These are phyloP conservation scores for Alouatta palliata DNA, from an alignment of 2,113 vertebrate genomes.

Conservation along the genomic window DNA sequence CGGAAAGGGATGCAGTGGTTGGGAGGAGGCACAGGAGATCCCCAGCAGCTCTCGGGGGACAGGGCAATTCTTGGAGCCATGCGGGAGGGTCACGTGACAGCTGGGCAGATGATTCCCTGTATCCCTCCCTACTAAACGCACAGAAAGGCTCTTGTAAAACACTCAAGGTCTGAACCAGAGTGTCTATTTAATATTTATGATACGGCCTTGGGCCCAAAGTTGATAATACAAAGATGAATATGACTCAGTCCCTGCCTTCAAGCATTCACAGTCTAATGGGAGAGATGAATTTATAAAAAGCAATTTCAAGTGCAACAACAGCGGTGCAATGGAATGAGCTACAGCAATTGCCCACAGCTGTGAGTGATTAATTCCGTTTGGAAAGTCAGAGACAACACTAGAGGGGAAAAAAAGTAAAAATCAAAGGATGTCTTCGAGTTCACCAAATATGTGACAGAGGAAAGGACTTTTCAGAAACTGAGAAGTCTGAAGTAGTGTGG, in stretches of 20 bases:
- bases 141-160: neutral
- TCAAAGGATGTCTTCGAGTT: neutral
- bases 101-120: neutral
- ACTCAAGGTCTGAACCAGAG: neutral
- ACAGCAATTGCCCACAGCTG: neutral
- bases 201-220: constrained; percentile 31
- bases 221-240: constrained; percentile 48
- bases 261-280: constrained; percentile 28
- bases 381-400: constrained; percentile 44
- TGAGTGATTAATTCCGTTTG: constrained; percentile 47
- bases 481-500: neutral
- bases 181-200: constrained; percentile 50
- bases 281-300: constrained; percentile 53
- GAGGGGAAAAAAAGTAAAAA: constrained; percentile 30
- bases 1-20: neutral
- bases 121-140: neutral
- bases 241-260: neutral
- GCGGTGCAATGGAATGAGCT: neutral
- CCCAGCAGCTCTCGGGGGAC: neutral
- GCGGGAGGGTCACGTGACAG: accelerated
- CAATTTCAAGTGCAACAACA: constrained; percentile 30
- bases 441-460: neutral
- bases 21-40: accelerated
- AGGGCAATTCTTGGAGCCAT: neutral
- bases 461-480: neutral